Conservation (phyloP, 2,888 invertebrate genomes). For the Mesorhabditis spiculigera region DNA sequence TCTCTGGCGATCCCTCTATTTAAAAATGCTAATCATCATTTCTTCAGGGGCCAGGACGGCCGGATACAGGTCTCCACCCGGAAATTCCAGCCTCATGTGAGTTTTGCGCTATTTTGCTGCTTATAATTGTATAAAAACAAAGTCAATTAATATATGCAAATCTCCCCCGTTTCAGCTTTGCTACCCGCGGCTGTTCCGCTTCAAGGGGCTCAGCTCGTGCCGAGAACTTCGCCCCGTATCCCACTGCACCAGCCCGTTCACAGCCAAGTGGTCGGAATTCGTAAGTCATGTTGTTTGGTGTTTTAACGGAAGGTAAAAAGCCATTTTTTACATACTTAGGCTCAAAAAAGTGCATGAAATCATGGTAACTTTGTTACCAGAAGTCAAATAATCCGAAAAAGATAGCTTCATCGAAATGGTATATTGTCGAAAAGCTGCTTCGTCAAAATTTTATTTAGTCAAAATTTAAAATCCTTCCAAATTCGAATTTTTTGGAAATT, state of each 20-base stretch:
- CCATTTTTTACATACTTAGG: too few species aligned
- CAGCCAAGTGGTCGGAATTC: background rate
- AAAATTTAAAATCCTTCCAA: too few species aligned
- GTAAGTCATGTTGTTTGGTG: background rate
- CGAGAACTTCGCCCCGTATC: background rate
- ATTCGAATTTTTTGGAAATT: too few species aligned
- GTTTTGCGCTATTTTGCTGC: background rate
- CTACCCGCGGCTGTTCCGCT: background rate
- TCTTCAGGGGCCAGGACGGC: conserved; percentile 1
- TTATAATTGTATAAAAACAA: too few species aligned
- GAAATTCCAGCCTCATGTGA: conserved; percentile 4
- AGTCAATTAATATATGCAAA: background rate
- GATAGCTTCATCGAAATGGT: too few species aligned
- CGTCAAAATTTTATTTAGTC: too few species aligned
- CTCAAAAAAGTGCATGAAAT: too few species aligned
- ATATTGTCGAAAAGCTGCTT: too few species aligned
- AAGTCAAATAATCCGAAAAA: too few species aligned
- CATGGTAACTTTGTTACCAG: too few species aligned
- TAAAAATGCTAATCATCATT: background rate
- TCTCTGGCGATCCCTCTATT: background rate
- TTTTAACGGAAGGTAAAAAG: background rate
- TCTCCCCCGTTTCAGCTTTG: background rate
- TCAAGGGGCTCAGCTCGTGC: background rate
- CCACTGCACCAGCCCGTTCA: conserved; percentile 2
- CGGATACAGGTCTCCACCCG: conserved; percentile 5